Evolutionary conservation across 92 coral and sea anemone genomes (phyloP), one percentile per base, ranked within the genome.

Genomic region (Pocillopora grandis): DNA sequence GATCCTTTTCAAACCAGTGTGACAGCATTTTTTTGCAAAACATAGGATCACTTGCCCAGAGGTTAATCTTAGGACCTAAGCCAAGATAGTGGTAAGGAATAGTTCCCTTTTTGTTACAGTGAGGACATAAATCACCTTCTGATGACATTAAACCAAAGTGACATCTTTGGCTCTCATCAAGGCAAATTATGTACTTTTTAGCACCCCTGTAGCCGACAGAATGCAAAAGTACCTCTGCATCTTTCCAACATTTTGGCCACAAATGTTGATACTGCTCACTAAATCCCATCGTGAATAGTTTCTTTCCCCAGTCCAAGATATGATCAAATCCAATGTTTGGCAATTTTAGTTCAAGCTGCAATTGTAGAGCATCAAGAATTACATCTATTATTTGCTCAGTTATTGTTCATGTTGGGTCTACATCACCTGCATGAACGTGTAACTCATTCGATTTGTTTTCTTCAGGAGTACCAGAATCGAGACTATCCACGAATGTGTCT

Each of bases 21-120:
- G 88, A 78, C 27, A 82, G 82, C 71, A 88, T 82, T 2, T 88
- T 88, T 7, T 79, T 78, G 59, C 94, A 91, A 86, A 82, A 81
- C 67, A 73, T 87, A 71, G 71, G 17, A 72, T 80, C 83, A 76
- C 80, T 58, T 37, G 67, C 76, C 90, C 90, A 87, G 31, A 75
- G 89, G 74, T 87, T 90, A 48, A 90, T 87, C n/a, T n/a, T n/a
- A n/a, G n/a, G n/a, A n/a, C n/a, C n/a, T n/a, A n/a, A n/a, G n/a
- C n/a, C n/a, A n/a, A n/a, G n/a, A n/a, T n/a, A n/a, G n/a, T n/a
- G n/a, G n/a, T 90, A 90, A 36, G 63, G 75, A 58, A 84, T 79
- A 65, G 80, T 87, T n/a, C 91, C 91, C 49, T 77, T 77, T 68
- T 75, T 58, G 9, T 91, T 87, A 62, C 93, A 84, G 76, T 90